Percentiles rank a stretch among this genome's conserved stretches.
Evolutionary conservation across 1,140 invertebrate genomes (phyloP).

Genomic region (Heliothis subflexa): DNA sequence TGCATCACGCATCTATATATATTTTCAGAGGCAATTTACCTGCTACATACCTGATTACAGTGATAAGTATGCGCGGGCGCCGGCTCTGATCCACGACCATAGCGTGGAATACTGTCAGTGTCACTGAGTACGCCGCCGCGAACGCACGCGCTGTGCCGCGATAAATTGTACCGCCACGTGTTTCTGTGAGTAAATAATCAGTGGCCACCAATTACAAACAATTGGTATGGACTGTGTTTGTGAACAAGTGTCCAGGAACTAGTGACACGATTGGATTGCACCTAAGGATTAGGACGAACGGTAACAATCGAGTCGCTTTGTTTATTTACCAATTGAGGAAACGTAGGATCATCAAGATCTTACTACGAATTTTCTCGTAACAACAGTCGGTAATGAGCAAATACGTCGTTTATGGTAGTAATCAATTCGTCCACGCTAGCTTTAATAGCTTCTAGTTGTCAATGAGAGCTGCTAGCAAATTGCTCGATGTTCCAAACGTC

Average conservation of each 20-base stretch:
- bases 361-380: slow-evolving; percentile 32
- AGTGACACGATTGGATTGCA: slow-evolving; percentile 67
- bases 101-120: slow-evolving; percentile 61
- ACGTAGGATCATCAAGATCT: slow-evolving; percentile 7
- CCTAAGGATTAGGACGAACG: slow-evolving; percentile 54
- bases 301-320: slow-evolving; percentile 58
- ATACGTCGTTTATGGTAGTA: slow-evolving; percentile 12
- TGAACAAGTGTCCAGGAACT: slow-evolving; percentile 48
- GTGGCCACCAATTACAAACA: slow-evolving; percentile 63
- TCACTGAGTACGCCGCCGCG: slow-evolving; percentile 61
- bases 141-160: slow-evolving; percentile 57
- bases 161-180: slow-evolving; percentile 59
- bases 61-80: slow-evolving; percentile 63
- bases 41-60: slow-evolving; percentile 60
- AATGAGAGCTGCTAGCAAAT: slow-evolving; percentile 42
- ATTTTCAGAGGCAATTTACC: slow-evolving; percentile 74
- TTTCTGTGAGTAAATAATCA: slow-evolving; percentile 75
- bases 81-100: slow-evolving; percentile 53
- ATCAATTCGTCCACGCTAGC: slow-evolving; percentile 28
- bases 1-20: slow-evolving; percentile 63
- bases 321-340: slow-evolving; percentile 53
- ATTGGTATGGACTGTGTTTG: slow-evolving; percentile 65
- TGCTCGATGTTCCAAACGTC: slow-evolving; percentile 6
- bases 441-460: slow-evolving; percentile 43
- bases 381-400: slow-evolving; percentile 12